Base-by-base conservation (phyloP, 2,797 vertebrate genomes). In the Silurus aristotelis region DNA sequence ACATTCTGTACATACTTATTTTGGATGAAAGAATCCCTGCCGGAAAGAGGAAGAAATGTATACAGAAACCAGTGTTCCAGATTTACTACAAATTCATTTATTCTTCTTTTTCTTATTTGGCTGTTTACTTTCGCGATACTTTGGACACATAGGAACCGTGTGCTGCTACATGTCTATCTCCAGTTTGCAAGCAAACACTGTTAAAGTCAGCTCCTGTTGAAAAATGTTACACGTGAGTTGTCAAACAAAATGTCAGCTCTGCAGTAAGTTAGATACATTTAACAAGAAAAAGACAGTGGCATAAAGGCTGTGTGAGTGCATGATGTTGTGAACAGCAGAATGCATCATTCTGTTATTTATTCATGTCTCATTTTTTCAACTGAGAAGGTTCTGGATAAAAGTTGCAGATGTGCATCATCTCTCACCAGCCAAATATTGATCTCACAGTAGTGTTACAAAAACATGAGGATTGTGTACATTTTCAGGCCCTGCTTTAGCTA, bases 351-450 rank as follows among this genome's bases (percentile, higher is more conserved):
- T 52, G 3, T 68, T 68, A 82, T 76, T 76, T 61, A 77, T 70
- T 82, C 71, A 14, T 25, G 67, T 75, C 81, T 67, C 77, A 76
- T 71, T 58, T 85, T 82, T 76, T 48, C 31, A 67, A 60, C 77
- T 67, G 61, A 22, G 43, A 72, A 8, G 13, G 19, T 76, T 76
- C 48, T 73, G 5, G 12, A 52, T 17, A 15, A 25, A 55, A 25
- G 46, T 73, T 73, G n/a, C 48, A 73, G 46, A 55, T 76, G 52
- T 56, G 15, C n/a, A 58, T 27, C 52, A n/a, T 27, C 20, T 56
- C 25, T 76, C 52, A 76, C 27, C 52, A 19, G 7, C 3, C 73
- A 19, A 31, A 56, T 31, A 76, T 27, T 56, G 52, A 56, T 76
- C 52, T 31, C 15, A 27, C 25, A 76, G 14, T 27, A 25, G 46